These are phyloP conservation scores for Brachyhypopomus occidentalis DNA, from an alignment of 2,113 vertebrate species.

Conservation along the genomic window DNA sequence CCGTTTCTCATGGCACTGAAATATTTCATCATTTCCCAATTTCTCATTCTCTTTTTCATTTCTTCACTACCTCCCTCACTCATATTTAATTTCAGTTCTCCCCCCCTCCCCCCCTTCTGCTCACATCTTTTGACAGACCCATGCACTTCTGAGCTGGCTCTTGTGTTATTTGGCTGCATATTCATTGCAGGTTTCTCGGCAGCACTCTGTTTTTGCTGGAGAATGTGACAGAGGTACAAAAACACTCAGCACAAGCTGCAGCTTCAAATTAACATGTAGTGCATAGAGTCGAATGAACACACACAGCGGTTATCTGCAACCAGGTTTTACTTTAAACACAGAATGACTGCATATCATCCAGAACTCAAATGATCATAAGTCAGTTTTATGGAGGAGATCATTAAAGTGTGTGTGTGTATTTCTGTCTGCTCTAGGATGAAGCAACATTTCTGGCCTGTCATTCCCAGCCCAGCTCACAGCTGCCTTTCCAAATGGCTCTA, in stretches of 20 bases:
- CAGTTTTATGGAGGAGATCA: background rate
- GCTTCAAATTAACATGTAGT: too few relatives aligned
- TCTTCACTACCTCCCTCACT: background rate
- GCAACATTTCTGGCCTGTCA: background rate
- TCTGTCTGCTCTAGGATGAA: background rate
- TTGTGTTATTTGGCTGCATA: background rate
- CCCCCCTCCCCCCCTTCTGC: background rate
- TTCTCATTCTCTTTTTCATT: background rate
- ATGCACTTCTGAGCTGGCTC: background rate
- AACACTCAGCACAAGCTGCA: background rate
- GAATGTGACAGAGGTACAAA: background rate
- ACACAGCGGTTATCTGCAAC: too few relatives aligned
- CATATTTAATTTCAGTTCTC: too few relatives aligned
- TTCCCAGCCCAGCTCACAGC: conserved; percentile 1
- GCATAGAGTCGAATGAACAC: too few relatives aligned
- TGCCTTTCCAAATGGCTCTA: background rate
- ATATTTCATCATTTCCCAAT: background rate
- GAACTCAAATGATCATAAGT: background rate
- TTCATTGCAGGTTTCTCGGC: background rate
- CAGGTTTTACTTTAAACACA: background rate
- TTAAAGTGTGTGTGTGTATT: background rate
- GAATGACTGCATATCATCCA: background rate
- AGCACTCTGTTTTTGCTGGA: background rate
- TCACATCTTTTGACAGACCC: background rate
- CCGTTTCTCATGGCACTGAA: background rate